Evolutionary conservation across 2,113 vertebrate genomes (phyloP), one percentile per base, ranked within the genome.

Genomic region (Steatornis caripensis): DNA sequence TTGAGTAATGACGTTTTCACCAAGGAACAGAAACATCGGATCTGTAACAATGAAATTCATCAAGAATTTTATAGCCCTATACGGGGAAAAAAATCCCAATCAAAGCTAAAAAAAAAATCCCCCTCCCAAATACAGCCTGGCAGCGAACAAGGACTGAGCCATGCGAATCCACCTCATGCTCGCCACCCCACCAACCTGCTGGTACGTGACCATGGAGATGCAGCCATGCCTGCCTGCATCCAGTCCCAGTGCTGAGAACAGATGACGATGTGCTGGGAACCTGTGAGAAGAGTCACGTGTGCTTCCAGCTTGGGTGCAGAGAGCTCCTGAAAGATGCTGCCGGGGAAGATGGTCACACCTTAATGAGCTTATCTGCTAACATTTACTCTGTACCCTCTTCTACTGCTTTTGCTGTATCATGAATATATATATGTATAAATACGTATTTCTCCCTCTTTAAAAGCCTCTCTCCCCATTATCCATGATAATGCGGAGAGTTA

Each of bases 81-180:
- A 6, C 14, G 11, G 5, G 17, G 15, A 6, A 3, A 13, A 23
- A 19, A 45, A 36, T 7, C 64, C 23, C 22, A 53, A 34, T 37
- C 32, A 91, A 61, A 64, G 12, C 22, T 62, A 76, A 64, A 81
- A 68, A 77, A n/a, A 70, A 58, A 21, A 21, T 39, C 8, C 24
- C 43, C 11, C 15, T 87, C 49, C 41, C 20, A 79, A 23, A 17
- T 7, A 22, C 7, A 74, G 17, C 57, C 37, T 60, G 57, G 15
- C 30, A 61, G 60, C 6, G 39, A 60, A 36, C 15, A 76, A 60
- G 41, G 58, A 70, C 53, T 15, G 32, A 78, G 65, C 14, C 4
- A 5, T 2, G 2, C 0, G 0, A 49, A 69, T 57, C 9, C 34
- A 65, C 37, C 37, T 49, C 9, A 58, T 64, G 29, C 30, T 48